Conservation (phyloP, 2,797 vertebrate species). For the Enteromius argenteus region DNA sequence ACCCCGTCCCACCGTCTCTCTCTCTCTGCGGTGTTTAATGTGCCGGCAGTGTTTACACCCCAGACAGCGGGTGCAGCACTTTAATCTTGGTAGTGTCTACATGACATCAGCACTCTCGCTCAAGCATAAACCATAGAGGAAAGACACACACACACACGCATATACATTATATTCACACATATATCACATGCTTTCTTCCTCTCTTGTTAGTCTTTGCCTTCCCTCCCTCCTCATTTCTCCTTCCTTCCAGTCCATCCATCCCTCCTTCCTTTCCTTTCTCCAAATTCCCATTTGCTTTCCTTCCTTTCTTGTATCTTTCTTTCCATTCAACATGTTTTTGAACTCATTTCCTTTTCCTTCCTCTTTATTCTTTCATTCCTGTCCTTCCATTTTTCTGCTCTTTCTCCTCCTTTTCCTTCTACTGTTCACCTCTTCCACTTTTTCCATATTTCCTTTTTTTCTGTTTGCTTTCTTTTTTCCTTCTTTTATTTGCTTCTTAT, state of each 20-base stretch:
- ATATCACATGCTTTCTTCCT: constrained; percentile 7
- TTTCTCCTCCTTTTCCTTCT: constrained; percentile 44
- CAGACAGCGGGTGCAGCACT: constrained; percentile 59
- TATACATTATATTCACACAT: constrained; percentile 58
- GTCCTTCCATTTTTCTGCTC: constrained; percentile 48
- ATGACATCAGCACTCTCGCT: constrained; percentile 64
- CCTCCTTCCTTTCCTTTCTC: not conserved
- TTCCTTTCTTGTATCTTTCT: not conserved
- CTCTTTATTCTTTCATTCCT: constrained; percentile 6
- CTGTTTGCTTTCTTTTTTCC: not conserved
- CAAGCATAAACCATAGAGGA: constrained; percentile 61
- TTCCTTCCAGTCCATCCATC: not conserved
- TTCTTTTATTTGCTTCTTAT: not conserved
- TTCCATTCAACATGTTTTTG: constrained; percentile 34
- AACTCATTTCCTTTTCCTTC: constrained; percentile 46
- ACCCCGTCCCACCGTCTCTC: constrained; percentile 13
- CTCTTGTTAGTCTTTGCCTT: not conserved
- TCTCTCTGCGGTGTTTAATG: constrained; percentile 59
- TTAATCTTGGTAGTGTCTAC: constrained; percentile 63
- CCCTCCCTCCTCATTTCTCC: not conserved
- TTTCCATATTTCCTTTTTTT: not conserved
- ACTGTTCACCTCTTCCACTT: constrained; percentile 37
- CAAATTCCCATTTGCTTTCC: not conserved
- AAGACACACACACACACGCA: constrained; percentile 61
- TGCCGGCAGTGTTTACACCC: constrained; percentile 63